Percentiles rank a stretch among this genome's conserved stretches.
These are phyloP conservation scores for Bufo bufo DNA, from an alignment of 2,113 vertebrate genomes.

Conservation along the genomic window DNA sequence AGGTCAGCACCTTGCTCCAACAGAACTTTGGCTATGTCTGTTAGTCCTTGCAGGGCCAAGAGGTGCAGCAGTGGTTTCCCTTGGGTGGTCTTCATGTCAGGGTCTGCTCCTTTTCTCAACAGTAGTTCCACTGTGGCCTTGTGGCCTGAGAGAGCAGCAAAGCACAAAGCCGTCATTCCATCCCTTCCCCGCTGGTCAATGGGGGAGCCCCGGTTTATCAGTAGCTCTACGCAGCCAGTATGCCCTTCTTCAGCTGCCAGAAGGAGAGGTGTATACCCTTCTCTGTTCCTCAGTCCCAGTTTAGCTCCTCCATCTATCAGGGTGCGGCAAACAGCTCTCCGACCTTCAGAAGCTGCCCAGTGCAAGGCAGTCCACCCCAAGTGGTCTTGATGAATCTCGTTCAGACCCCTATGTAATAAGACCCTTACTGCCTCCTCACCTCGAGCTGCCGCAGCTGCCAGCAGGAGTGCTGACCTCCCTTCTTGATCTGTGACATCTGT, in stretches of 20 bases:
- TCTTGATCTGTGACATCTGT: constrained; percentile 77
- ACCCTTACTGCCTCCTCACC: constrained; percentile 72
- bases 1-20: constrained; percentile 75
- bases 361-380: constrained; percentile 82
- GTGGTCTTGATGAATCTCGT: constrained; percentile 82
- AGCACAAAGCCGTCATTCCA: constrained; percentile 74
- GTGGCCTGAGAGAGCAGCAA: constrained; percentile 73
- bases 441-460: constrained; percentile 76
- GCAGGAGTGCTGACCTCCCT: constrained; percentile 75
- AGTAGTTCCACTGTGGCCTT: constrained; percentile 72
- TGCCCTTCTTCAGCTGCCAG: constrained; percentile 81
- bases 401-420: constrained; percentile 77
- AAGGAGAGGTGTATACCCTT: constrained; percentile 76
- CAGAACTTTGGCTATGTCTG: constrained; percentile 72
- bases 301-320: constrained; percentile 75
- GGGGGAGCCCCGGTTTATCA: constrained; percentile 74
- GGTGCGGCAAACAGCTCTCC: constrained; percentile 70
- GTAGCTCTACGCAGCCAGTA: constrained; percentile 67
- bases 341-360: constrained; percentile 78
- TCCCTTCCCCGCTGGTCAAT: constrained; percentile 75
- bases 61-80: constrained; percentile 80
- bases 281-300: constrained; percentile 74
- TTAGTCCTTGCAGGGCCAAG: constrained; percentile 71
- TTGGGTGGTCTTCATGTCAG: constrained; percentile 74
- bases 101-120: constrained; percentile 74